Evolutionary conservation across 2,888 invertebrate species (phyloP).

Genomic region (Nebria brevicollis): DNA sequence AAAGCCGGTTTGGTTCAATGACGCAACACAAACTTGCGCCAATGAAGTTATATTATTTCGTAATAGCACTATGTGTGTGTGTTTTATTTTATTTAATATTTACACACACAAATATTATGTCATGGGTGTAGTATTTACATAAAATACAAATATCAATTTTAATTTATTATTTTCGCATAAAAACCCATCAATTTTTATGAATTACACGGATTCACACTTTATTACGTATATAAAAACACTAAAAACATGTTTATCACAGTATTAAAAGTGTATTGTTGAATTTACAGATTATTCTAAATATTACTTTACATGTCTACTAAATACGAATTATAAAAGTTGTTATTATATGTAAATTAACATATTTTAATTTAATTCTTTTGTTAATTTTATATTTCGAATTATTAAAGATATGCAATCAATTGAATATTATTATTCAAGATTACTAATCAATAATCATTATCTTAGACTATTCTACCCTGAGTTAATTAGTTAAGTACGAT

Average conservation of each 20-base stretch:
- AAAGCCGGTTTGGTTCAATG: slow-evolving; percentile 36
- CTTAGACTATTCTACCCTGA: no score
- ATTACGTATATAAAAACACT: not conserved
- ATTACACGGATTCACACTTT: slow-evolving; percentile 12
- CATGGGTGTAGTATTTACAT: slow-evolving; percentile 42
- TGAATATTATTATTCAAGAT: no score
- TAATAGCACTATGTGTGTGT: slow-evolving; percentile 6
- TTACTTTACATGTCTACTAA: no score
- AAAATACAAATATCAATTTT: slow-evolving; percentile 31
- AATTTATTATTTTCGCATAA: slow-evolving; percentile 3
- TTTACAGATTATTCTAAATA: not conserved
- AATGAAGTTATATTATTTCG: slow-evolving; percentile 38
- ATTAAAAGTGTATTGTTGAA: not conserved
- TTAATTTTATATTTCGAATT: no score
- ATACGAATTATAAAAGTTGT: no score
- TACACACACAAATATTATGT: slow-evolving; percentile 39
- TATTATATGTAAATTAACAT: no score
- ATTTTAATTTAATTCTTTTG: no score
- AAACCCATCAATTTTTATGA: not conserved
- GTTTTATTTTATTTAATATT: slow-evolving; percentile 11
- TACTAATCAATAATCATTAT: no score
- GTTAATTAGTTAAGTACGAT: no score
- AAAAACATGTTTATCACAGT: not conserved
- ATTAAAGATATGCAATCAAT: no score
- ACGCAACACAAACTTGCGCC: slow-evolving; percentile 30